A percentile compares a stretch with the other conserved stretches of the same genome.
These are phyloP conservation scores for Turritopsis dohrnii DNA, from an alignment of 30 jellyfish, hydroid and myxozoan genomes.

Conservation along the genomic window DNA sequence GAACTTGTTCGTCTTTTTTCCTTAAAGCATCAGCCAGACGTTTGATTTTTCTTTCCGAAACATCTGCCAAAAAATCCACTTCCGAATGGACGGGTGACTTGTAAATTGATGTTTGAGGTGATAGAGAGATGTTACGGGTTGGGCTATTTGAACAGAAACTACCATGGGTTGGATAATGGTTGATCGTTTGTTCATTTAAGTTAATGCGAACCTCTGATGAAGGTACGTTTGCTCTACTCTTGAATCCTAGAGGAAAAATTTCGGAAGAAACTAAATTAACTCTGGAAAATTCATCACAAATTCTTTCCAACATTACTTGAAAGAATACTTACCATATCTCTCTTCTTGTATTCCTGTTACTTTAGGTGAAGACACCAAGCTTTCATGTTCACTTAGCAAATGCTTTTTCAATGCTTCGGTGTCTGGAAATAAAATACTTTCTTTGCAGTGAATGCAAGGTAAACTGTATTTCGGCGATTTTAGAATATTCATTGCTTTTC, in stretches of 20 bases:
- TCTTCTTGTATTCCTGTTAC: background rate
- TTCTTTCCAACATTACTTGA: background rate
- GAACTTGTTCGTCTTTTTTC: background rate
- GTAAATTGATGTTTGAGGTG: background rate
- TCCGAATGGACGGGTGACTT: background rate
- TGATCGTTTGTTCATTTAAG: background rate
- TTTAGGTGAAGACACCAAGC: conserved; percentile 6
- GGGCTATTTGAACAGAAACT: background rate
- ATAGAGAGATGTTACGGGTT: background rate
- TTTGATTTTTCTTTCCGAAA: background rate
- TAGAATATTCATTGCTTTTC: background rate
- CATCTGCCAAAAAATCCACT: background rate
- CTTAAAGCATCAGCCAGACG: background rate
- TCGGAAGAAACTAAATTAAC: background rate
- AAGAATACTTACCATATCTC: background rate
- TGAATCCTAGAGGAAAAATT: background rate
- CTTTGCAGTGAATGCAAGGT: conserved; percentile 7
- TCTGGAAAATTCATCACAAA: background rate
- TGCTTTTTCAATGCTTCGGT: background rate
- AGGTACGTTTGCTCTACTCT: background rate
- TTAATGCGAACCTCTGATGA: background rate
- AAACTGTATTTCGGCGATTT: background rate
- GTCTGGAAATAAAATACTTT: background rate
- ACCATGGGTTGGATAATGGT: background rate
- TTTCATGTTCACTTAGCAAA: conserved; percentile 2